Evolutionary conservation across 2,888 invertebrate species (phyloP).

Genomic region (Argyresthia goedartella): DNA sequence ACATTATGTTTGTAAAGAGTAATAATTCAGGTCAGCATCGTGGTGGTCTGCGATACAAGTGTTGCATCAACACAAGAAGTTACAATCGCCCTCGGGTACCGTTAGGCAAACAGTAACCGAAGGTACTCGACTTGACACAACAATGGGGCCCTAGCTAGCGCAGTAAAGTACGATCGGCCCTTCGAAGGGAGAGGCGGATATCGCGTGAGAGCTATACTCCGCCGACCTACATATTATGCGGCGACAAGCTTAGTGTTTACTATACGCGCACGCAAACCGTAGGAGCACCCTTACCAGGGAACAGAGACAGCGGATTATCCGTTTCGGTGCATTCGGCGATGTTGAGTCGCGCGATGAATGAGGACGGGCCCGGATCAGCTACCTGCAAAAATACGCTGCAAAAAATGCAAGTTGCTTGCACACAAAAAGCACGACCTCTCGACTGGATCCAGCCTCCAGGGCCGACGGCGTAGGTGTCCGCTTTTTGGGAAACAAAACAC

Average conservation of each 20-base stretch:
- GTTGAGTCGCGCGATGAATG: conserved; percentile 28
- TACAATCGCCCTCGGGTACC: neutral
- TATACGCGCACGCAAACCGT: conserved; percentile 45
- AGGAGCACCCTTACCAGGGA: neutral
- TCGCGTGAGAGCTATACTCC: conserved; percentile 56
- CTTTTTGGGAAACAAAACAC: conserved; percentile 67
- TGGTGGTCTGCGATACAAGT: too few species aligned
- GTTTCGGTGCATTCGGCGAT: conserved; percentile 1
- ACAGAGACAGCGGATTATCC: neutral
- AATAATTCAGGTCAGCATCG: too few species aligned
- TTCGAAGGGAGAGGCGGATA: conserved; percentile 35
- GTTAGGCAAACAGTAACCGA: neutral
- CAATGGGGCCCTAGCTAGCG: conserved; percentile 22
- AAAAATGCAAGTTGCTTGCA: conserved; percentile 42
- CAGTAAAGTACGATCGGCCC: conserved; percentile 19
- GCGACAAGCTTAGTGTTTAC: conserved; percentile 52
- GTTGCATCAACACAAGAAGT: too few species aligned
- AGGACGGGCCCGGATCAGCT: conserved; percentile 32
- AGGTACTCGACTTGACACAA: conserved; percentile 18
- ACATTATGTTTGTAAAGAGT: too few species aligned
- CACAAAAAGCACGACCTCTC: conserved; percentile 54
- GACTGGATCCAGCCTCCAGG: conserved; percentile 44
- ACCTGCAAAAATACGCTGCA: conserved; percentile 61
- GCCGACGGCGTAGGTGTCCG: conserved; percentile 60
- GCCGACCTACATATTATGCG: conserved; percentile 70